Evolutionary conservation across 37 sponge, comb jelly and placozoan genomes (phyloP), one percentile per base, ranked within the genome.

Genomic region (Dysidea cf. avara): DNA sequence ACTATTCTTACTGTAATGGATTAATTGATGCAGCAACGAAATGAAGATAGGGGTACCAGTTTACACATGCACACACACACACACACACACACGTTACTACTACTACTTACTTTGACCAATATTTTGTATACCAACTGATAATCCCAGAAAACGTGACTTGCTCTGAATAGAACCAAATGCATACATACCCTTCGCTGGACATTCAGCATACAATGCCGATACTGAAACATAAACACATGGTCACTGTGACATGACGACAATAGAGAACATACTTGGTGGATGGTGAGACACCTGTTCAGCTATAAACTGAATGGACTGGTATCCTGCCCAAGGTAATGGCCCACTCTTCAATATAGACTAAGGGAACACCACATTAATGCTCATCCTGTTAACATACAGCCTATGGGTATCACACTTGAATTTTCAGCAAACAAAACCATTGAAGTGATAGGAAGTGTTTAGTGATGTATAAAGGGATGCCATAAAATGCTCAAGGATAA

Each of bases 141-240:
- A 66, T 46, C 91, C 80, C 74, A 91, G 77, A 74, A 86, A 91
- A 67, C 84, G 83, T 66, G 88, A 87, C 79, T 81, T 87, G 34
- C 76, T 81, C 49, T 72, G 83, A 33, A 91, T 84, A 7, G 46
- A 65, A 35, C 78, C 91, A 24, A 73, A 74, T 14, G 72, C 72
- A 34, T 76, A 71, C 39, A 87, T 72, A 47, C 75, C 75, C 55
- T 76, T 85, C 30, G 64, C 51, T 2, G 79, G 79, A 57, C 77
- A 78, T 56, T 91, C 92, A 24, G 79, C 86, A 77, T 91, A 91
- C 76, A 91, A 85, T 12, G 86, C 92, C 22, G 83, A 76, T 17
- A 91, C 86, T 86, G 35, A 11, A 79, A 33, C 9, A 69, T 40
- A 7, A 31, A 20, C 39, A 38, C 16, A 3, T 12, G 43, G 81